Evolutionary conservation across 2,797 vertebrate genomes (phyloP).

Genomic region (Spinibarbus caldwelli): DNA sequence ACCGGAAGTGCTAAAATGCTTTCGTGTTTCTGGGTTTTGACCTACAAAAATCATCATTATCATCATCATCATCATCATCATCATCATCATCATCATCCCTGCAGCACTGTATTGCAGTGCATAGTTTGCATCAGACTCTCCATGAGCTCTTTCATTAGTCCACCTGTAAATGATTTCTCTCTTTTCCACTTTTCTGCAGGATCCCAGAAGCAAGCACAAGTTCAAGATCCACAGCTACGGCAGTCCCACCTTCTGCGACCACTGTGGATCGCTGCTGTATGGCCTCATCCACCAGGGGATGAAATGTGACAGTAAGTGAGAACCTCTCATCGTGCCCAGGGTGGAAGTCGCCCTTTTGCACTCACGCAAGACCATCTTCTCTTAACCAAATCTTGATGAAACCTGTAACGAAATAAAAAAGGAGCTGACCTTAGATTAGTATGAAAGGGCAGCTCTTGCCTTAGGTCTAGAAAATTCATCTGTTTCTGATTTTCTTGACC

Average conservation of each 20-base stretch:
- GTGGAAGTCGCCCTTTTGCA: not conserved
- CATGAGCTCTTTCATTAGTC: not conserved
- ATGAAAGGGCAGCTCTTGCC: conserved; percentile 15
- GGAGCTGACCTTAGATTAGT: conserved; percentile 1
- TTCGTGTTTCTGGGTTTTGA: not conserved
- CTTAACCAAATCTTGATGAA: conserved; percentile 11
- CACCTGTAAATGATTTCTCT: not conserved
- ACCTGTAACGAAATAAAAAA: conserved; percentile 18
- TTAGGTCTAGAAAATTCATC: not conserved
- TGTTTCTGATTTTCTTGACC: conserved; percentile 23
- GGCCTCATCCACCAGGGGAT: conserved; percentile 98
- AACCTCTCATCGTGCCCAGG: not conserved
- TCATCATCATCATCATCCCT: not conserved
- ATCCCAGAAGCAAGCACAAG: conserved; percentile 98
- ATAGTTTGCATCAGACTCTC: not conserved
- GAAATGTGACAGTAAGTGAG: conserved; percentile 97
- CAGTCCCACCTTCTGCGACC: conserved; percentile 97
- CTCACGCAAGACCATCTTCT: not conserved
- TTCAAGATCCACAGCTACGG: conserved; percentile 98
- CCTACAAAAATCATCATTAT: not conserved
- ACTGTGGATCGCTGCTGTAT: conserved; percentile 95
- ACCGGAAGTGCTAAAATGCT: not conserved
- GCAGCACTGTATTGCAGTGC: too few species aligned
- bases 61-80: too few species aligned
- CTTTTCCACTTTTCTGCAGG: conserved; percentile 73